Evolutionary conservation across 1,140 invertebrate genomes (phyloP).

Genomic region (Drosophila takahashii): DNA sequence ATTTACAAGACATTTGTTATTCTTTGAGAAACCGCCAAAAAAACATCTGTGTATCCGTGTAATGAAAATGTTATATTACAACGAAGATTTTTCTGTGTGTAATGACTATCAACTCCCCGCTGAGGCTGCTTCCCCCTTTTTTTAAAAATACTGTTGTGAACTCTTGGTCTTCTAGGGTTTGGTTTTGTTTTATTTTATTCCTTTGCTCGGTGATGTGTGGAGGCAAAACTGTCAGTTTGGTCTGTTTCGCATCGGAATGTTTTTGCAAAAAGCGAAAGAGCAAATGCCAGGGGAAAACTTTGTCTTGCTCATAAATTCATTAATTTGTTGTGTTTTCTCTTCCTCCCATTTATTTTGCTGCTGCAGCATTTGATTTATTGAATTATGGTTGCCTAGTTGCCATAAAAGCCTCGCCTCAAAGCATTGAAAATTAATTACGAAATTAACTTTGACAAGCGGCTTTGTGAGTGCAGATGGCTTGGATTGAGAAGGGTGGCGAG

Average conservation of each 20-base stretch:
- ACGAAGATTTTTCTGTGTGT: neutral
- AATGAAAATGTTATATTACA: neutral
- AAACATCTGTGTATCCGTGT: too few relatives aligned
- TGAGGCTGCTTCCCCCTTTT: constrained; percentile 1
- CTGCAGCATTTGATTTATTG: constrained; percentile 80
- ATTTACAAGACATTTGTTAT: too few relatives aligned
- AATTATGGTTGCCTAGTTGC: constrained; percentile 71
- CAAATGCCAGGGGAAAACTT: constrained; percentile 68
- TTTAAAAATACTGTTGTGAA: constrained; percentile 10
- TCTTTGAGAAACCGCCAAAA: too few relatives aligned
- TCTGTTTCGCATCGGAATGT: constrained; percentile 38
- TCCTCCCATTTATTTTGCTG: constrained; percentile 27
- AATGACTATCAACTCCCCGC: constrained; percentile 3
- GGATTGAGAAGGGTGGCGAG: neutral
- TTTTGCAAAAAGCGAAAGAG: constrained; percentile 45
- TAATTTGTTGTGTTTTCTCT: constrained; percentile 64
- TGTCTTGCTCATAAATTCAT: constrained; percentile 79
- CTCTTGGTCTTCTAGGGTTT: constrained; percentile 9
- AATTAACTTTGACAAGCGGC: constrained; percentile 63
- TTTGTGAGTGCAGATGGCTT: constrained; percentile 12
- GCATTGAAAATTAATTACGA: constrained; percentile 76
- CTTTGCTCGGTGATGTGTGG: constrained; percentile 37
- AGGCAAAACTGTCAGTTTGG: constrained; percentile 55
- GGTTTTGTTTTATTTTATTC: constrained; percentile 32
- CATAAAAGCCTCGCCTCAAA: constrained; percentile 72